These are phyloP conservation scores for Melitaea athalia DNA, from an alignment of 2,888 invertebrate species.

Conservation along the genomic window DNA sequence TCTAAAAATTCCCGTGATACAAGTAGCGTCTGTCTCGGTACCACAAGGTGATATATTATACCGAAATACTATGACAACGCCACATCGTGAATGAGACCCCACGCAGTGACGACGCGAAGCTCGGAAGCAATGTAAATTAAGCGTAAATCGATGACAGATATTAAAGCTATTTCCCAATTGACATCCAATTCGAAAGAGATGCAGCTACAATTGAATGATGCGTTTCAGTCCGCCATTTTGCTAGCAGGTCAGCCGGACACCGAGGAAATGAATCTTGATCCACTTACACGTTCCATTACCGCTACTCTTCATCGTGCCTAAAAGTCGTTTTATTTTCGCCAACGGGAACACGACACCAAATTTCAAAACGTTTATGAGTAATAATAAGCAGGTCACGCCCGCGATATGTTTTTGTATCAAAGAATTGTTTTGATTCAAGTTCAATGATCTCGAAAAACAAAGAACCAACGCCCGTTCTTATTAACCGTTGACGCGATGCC, in stretches of 20 bases:
- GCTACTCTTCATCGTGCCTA: constrained; percentile 24
- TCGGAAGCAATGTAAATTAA: too few species aligned
- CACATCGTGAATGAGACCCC: too few species aligned
- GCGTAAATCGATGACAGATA: background rate
- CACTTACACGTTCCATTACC: constrained; percentile 41
- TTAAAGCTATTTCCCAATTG: constrained; percentile 11
- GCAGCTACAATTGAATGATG: constrained; percentile 29
- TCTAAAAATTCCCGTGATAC: too few species aligned
- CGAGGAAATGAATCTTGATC: constrained; percentile 39
- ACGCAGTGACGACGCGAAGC: too few species aligned
- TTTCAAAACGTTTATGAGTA: constrained; percentile 17
- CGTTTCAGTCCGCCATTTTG: constrained; percentile 20
- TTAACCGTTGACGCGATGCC: constrained; percentile 42
- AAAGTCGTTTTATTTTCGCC: constrained; percentile 22
- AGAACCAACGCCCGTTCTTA: constrained; percentile 41
- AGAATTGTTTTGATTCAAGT: constrained; percentile 45
- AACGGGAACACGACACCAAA: constrained; percentile 16
- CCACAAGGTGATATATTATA: too few species aligned
- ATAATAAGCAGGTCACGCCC: constrained; percentile 31
- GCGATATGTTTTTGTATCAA: constrained; percentile 37
- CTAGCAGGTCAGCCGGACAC: constrained; percentile 30
- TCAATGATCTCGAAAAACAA: constrained; percentile 49
- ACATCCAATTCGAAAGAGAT: constrained; percentile 26
- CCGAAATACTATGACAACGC: too few species aligned
- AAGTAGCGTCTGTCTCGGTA: background rate